Evolutionary conservation across 2,888 invertebrate species (phyloP).

Genomic region (Hipparchia semele): DNA sequence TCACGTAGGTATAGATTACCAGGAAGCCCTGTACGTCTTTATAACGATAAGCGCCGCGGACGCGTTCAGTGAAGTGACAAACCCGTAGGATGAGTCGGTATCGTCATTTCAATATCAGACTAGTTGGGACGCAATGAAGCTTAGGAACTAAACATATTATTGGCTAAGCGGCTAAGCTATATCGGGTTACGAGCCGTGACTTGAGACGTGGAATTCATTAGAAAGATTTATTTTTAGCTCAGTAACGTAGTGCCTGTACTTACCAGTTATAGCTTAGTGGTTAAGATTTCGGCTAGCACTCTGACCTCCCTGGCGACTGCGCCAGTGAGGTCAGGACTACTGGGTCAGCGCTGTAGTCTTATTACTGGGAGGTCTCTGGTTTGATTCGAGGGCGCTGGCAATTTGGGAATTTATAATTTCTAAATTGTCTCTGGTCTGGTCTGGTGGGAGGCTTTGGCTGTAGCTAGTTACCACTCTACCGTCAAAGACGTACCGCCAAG

Average conservation of each 20-base stretch:
- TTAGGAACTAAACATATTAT: slow-evolving; percentile 27
- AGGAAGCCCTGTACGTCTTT: slow-evolving; percentile 60
- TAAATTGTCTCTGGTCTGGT: too few relatives aligned
- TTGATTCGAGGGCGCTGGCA: too few relatives aligned
- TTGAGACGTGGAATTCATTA: slow-evolving; percentile 23
- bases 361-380: too few relatives aligned
- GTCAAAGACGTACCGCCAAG: too few relatives aligned
- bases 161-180: slow-evolving; percentile 20
- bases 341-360: too few relatives aligned
- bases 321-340: too few relatives aligned
- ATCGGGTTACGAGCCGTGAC: slow-evolving; percentile 29
- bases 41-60: slow-evolving; percentile 54
- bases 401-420: too few relatives aligned
- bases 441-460: too few relatives aligned
- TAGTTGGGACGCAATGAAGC: slow-evolving; percentile 29
- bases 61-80: slow-evolving; percentile 59
- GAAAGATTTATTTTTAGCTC: slow-evolving; percentile 55
- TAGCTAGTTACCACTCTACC: too few relatives aligned
- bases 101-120: slow-evolving; percentile 36
- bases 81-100: slow-evolving; percentile 50
- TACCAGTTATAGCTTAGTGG: too few relatives aligned
- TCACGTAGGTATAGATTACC: slow-evolving; percentile 41
- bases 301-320: too few relatives aligned
- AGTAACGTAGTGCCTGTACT: slow-evolving; percentile 29
- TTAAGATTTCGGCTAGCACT: too few relatives aligned